Conservation (phyloP, 2,888 invertebrate species). For the Campoletis raptor region DNA sequence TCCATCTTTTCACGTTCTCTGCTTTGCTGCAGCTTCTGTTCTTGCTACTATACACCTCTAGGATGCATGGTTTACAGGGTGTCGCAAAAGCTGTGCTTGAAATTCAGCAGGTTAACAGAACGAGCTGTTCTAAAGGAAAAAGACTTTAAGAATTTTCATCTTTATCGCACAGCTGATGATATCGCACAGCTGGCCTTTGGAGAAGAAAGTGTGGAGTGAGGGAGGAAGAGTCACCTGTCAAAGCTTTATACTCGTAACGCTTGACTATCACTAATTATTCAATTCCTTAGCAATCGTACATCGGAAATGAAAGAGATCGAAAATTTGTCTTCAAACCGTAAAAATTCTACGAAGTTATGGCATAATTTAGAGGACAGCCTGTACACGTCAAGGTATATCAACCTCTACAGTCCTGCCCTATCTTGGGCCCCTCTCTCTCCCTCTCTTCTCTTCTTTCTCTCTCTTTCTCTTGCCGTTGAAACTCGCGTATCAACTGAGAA, state of each 20-base stretch:
- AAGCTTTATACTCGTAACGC: not conserved
- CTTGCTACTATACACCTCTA: slow-evolving; percentile 56
- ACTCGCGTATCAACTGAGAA: slow-evolving; percentile 47
- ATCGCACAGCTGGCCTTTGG: not conserved
- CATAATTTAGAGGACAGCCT: not conserved
- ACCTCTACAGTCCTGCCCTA: slow-evolving; percentile 25
- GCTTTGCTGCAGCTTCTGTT: slow-evolving; percentile 58
- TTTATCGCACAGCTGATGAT: not conserved
- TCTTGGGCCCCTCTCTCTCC: not conserved
- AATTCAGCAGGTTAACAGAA: not conserved
- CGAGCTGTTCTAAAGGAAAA: not conserved
- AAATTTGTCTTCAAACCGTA: not conserved
- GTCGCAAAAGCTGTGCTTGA: not conserved
- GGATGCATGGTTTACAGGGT: slow-evolving; percentile 42
- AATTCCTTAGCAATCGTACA: not conserved
- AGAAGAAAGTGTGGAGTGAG: not conserved
- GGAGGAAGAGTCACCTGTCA: too few species aligned
- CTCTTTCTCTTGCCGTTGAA: slow-evolving; percentile 37
- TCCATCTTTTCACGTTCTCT: slow-evolving; percentile 53
- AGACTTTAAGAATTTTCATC: not conserved
- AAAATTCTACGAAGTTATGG: not conserved
- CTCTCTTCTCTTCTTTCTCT: slow-evolving; percentile 20
- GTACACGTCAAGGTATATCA: slow-evolving; percentile 48
- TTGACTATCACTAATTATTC: not conserved
- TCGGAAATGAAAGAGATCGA: not conserved